Conservation (phyloP, 1,140 invertebrate genomes). For the Aphelenchoides besseyi region DNA sequence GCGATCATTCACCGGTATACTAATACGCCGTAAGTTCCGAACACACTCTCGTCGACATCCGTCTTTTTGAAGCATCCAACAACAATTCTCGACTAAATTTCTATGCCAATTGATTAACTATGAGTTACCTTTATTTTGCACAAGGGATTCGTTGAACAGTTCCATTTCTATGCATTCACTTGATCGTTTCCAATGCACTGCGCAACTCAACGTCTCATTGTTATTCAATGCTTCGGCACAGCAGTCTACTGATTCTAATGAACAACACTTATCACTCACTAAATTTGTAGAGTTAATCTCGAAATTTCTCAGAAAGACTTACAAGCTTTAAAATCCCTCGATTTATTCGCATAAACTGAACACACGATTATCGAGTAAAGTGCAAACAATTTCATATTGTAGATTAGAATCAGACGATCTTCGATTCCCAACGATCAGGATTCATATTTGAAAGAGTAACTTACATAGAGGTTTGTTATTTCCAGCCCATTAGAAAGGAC, state of each 20-base stretch:
- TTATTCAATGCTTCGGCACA: neutral
- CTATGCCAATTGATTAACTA: no score
- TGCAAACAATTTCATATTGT: no score
- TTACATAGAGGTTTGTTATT: no score
- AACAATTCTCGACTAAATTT: conserved; percentile 5
- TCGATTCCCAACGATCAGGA: no score
- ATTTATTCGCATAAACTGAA: no score
- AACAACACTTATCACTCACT: conserved; percentile 2
- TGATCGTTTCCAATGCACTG: neutral
- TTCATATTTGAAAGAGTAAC: no score
- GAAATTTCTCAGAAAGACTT: no score
- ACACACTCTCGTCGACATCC: neutral
- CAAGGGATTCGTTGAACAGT: neutral
- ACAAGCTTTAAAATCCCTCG: no score
- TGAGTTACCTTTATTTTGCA: neutral
- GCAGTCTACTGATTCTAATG: neutral
- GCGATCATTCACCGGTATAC: neutral
- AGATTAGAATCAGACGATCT: no score
- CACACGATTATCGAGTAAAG: no score
- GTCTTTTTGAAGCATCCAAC: neutral
- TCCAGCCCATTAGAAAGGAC: no score
- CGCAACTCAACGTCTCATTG: neutral
- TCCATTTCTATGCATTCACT: neutral
- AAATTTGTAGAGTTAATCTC: neutral
- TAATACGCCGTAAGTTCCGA: neutral